Base-by-base conservation (phyloP, 1,140 invertebrate genomes). In the Asbolus verrucosus region DNA sequence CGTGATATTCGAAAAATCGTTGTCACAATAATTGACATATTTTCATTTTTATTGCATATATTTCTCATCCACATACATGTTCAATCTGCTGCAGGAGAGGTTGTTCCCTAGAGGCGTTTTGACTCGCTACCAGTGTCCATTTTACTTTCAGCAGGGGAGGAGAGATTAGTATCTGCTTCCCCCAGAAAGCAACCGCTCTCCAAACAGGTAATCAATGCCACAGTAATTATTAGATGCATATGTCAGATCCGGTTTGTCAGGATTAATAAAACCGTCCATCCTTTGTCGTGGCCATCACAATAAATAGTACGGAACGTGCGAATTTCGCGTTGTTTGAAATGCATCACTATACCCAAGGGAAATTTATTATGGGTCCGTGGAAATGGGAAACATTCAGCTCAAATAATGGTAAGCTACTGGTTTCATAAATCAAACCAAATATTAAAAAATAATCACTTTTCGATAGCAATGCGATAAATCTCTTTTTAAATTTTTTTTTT, bases 201-300 rank as follows among this genome's bases (percentile, higher is more conserved):
- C 18, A 14, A 21, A 16, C 46, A 54, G 46, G 46, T 54, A 54
- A 54, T 54, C 46, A 54, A 54, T 54, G 46, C 46, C 46, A 24
- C 41, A 54, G n/a, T n/a, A n/a, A 54, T 54, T 54, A 54, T 54
- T 54, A 54, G 46, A 54, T 54, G 46, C 46, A 54, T 54, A 54
- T 14, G 46, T 54, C 46, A 54, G 46, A 54, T 54, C 11, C 24
- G 46, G 46, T 27, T 54, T 54, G 46, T 54, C 46, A 54, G 46
- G 19, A 27, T 54, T 54, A 54, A 54, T 54, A 54, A 54, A 54
- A 27, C 46, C 18, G 46, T 54, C 46, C 46, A 27, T 54, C 46
- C 46, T 54, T 54, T 54, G 46, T 54, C 46, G 41, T 19, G 18
- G 46, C 21, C 18, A 54, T 54, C 46, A 16, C 13, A 11, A 54